Percentiles rank a stretch among this genome's conserved stretches.
Conservation (phyloP, 2,113 vertebrate genomes). For the Podocnemis expansa region DNA sequence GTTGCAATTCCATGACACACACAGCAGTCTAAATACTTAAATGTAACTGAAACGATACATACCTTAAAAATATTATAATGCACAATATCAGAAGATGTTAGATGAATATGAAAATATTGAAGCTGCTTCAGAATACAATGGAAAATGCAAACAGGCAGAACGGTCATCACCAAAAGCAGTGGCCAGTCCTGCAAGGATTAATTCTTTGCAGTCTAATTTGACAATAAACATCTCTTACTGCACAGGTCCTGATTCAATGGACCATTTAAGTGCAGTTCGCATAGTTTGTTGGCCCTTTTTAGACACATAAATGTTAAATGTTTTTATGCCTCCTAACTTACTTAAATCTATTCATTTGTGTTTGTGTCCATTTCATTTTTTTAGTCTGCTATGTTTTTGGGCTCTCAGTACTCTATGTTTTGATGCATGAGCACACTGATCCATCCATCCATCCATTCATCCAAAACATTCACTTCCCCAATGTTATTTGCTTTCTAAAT, state of each 20-base stretch:
- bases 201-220: background rate
- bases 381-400: conserved; percentile 9
- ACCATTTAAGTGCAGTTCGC: background rate
- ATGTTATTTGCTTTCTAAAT: conserved; percentile 39
- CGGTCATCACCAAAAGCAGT: background rate
- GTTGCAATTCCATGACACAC: background rate
- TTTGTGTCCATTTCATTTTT: conserved; percentile 32
- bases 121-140: conserved; percentile 21
- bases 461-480: conserved; percentile 30
- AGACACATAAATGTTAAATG: background rate
- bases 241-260: conserved; percentile 5
- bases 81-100: background rate
- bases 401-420: background rate
- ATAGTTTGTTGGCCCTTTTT: conserved; percentile 34
- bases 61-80: background rate
- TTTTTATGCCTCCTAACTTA: conserved; percentile 1
- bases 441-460: conserved; percentile 11
- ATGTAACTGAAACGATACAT: background rate
- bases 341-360: background rate
- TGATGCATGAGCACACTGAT: background rate
- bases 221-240: background rate
- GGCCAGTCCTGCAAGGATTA: background rate
- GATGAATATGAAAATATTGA: background rate
- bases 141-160: conserved; percentile 37
- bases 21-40: background rate